Conservation (phyloP, 2,113 vertebrate genomes). For the Labeo catla region DNA sequence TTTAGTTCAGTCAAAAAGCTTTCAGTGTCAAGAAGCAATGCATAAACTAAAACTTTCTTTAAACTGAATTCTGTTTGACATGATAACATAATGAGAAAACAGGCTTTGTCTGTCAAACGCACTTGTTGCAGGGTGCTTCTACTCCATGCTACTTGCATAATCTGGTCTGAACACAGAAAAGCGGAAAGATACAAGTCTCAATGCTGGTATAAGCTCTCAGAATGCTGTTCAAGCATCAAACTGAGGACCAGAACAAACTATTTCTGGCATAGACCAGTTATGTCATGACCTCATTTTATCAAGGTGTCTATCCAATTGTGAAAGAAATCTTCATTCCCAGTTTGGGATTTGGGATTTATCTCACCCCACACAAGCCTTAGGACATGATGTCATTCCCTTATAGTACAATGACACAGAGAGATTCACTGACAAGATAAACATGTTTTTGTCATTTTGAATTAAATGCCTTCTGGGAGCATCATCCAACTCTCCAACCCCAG, state of each 20-base stretch:
- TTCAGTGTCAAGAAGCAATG: not conserved
- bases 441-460: conserved; percentile 11
- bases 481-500: conserved; percentile 5
- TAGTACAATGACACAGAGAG: not conserved
- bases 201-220: not conserved
- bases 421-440: not conserved
- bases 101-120: not conserved
- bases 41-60: not conserved
- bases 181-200: not conserved
- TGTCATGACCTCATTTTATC: not conserved
- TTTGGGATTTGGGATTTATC: not conserved
- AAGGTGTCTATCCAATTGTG: not conserved
- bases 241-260: not conserved
- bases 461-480: not conserved
- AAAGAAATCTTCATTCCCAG: not conserved
- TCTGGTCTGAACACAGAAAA: not conserved
- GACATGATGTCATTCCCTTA: conserved; percentile 26
- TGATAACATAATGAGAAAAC: not conserved
- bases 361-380: not conserved
- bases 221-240: not conserved
- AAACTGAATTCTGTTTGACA: not conserved
- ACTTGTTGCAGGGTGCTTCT: not conserved
- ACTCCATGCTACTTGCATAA: not conserved
- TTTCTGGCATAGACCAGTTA: not conserved
- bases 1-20: not conserved